These are phyloP conservation scores for Caenorhabditis briggsae DNA, from an alignment of 1,140 invertebrate species.

Conservation along the genomic window DNA sequence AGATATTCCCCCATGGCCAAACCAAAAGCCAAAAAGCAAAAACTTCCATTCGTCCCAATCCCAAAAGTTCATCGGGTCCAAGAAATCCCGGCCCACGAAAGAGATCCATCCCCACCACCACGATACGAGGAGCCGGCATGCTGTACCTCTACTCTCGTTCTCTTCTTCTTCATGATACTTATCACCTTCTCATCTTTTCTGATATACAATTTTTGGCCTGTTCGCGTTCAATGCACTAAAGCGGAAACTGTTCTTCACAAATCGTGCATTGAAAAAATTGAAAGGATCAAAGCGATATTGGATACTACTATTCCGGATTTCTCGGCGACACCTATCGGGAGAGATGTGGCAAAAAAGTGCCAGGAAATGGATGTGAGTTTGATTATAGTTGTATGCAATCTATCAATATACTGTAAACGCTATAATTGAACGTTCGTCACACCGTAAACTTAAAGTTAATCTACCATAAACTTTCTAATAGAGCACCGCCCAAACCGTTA, in stretches of 20 bases:
- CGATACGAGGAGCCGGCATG: neutral
- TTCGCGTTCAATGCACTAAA: neutral
- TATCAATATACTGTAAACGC: too few species aligned
- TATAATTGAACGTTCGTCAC: too few species aligned
- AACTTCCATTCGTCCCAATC: neutral
- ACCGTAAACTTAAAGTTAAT: too few species aligned
- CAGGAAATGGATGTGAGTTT: neutral
- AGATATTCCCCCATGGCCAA: neutral
- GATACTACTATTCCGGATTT: neutral
- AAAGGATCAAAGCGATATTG: neutral
- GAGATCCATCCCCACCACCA: neutral
- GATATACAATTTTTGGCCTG: neutral
- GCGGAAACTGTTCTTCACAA: neutral
- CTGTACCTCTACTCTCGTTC: neutral
- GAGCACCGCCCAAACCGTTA: too few species aligned
- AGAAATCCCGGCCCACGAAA: neutral
- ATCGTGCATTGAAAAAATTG: neutral
- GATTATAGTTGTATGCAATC: too few species aligned
- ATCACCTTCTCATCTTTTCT: neutral
- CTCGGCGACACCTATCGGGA: neutral
- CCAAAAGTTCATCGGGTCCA: neutral
- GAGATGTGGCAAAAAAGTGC: neutral
- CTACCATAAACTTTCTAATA: too few species aligned
- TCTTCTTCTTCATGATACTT: neutral
- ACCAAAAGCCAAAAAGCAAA: neutral